phyloP scores from a whole-genome alignment of 2,797 vertebrate genomes.

The Anguilla megastoma region DNA sequence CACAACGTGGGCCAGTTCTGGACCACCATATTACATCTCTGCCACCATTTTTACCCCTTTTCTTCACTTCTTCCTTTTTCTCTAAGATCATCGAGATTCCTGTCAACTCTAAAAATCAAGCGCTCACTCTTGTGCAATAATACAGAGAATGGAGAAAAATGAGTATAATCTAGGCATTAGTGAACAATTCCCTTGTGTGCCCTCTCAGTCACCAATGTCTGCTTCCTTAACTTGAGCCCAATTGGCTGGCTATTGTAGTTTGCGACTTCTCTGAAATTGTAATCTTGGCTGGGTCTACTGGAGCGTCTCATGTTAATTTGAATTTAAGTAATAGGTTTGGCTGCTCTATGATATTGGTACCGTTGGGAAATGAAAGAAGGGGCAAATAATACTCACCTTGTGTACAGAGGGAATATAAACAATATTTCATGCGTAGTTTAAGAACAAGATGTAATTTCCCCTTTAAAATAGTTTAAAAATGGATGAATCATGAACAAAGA shows the following conservation, averaged over 20 bases:
- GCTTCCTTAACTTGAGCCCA: not conserved
- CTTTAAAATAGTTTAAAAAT: not conserved
- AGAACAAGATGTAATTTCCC: not conserved
- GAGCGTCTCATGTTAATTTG: not conserved
- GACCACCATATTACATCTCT: not conserved
- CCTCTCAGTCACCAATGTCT: not conserved
- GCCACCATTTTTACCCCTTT: not conserved
- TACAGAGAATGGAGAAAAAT: not conserved
- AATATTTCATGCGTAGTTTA: no score
- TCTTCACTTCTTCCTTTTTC: not conserved
- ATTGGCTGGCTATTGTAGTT: not conserved
- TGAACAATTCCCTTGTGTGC: not conserved
- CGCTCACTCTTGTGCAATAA: not conserved
- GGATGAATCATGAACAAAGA: not conserved
- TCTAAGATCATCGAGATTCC: not conserved
- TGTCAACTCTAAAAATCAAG: not conserved
- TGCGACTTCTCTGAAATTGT: not conserved
- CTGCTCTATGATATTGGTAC: not conserved
- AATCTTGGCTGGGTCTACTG: not conserved
- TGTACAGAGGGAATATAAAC: not conserved
- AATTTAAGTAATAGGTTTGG: slow-evolving; percentile 6
- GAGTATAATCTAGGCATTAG: slow-evolving; percentile 2
- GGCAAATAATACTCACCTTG: not conserved
- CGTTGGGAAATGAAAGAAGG: not conserved
- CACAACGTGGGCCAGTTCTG: not conserved